Evolutionary conservation across 1,140 invertebrate species (phyloP).

Genomic region (Zaprionus ornatus): DNA sequence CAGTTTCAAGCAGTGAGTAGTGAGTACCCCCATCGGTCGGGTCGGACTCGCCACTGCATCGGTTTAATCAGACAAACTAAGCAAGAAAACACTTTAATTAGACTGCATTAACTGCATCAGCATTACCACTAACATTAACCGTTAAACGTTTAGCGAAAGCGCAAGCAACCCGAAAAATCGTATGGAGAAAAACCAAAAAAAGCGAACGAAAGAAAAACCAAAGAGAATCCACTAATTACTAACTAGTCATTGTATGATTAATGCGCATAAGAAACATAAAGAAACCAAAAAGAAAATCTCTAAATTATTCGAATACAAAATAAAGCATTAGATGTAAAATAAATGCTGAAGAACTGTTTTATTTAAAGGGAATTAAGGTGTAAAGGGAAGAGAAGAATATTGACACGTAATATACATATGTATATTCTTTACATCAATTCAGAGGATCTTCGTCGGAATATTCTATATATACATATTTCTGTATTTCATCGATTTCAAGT

Average conservation of each 20-base stretch:
- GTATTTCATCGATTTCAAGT: too few species aligned
- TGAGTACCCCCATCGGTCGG: neutral
- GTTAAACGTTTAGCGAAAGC: slow-evolving; percentile 18
- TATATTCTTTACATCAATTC: too few species aligned
- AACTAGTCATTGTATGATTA: slow-evolving; percentile 70
- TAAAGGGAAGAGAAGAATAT: too few species aligned
- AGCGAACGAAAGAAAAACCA: slow-evolving; percentile 11
- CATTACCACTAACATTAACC: slow-evolving; percentile 11
- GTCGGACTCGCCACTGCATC: neutral
- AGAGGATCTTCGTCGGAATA: too few species aligned
- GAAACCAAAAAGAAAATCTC: slow-evolving; percentile 30
- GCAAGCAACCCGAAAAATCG: slow-evolving; percentile 14
- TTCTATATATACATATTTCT: too few species aligned
- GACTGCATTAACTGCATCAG: slow-evolving; percentile 30
- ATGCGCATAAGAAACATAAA: slow-evolving; percentile 62
- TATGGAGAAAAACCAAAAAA: neutral
- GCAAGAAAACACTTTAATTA: slow-evolving; percentile 23
- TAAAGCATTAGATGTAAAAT: slow-evolving; percentile 79
- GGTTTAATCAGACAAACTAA: slow-evolving; percentile 24
- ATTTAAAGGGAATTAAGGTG: neutral
- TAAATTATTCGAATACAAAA: slow-evolving; percentile 74
- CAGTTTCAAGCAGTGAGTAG: neutral
- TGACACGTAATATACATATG: too few species aligned
- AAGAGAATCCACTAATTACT: slow-evolving; percentile 65
- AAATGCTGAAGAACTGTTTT: neutral